phyloP scores from a whole-genome alignment of 2,797 vertebrate genomes.

The Stomatorhinus walkeri region DNA sequence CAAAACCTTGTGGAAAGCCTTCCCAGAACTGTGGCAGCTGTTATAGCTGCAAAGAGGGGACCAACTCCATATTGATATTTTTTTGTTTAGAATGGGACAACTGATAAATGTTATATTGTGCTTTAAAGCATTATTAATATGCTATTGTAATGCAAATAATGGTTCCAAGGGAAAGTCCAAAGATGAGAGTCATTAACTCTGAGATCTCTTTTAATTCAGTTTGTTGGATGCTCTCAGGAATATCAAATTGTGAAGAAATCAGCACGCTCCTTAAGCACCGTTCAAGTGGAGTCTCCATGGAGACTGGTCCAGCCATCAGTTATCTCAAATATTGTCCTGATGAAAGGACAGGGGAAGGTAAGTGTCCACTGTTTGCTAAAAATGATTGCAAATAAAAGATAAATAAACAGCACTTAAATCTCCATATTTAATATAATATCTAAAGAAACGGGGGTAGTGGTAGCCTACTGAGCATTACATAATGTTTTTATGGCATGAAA shows the following conservation, averaged over 20 bases:
- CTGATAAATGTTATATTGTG: not conserved
- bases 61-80: not conserved
- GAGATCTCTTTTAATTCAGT: constrained; percentile 16
- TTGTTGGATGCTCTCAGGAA: constrained; percentile 59
- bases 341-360: constrained; percentile 98
- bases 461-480: not conserved
- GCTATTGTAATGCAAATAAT: not conserved
- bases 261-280: constrained; percentile 83
- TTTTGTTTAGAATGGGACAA: not conserved
- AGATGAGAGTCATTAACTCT: not conserved
- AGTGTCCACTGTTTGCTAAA: constrained; percentile 38
- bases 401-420: not conserved
- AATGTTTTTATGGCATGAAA: not conserved
- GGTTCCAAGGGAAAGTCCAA: not conserved
- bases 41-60: not conserved
- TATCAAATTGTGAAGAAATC: constrained; percentile 92
- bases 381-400: not conserved
- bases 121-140: not conserved
- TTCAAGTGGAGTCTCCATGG: constrained; percentile 95
- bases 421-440: not conserved
- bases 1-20: not conserved
- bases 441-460: not conserved
- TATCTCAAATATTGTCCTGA: constrained; percentile 93
- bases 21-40: not conserved
- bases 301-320: constrained; percentile 90